Base-by-base conservation (phyloP, 2,888 invertebrate genomes). In the Chironomus tentans region DNA sequence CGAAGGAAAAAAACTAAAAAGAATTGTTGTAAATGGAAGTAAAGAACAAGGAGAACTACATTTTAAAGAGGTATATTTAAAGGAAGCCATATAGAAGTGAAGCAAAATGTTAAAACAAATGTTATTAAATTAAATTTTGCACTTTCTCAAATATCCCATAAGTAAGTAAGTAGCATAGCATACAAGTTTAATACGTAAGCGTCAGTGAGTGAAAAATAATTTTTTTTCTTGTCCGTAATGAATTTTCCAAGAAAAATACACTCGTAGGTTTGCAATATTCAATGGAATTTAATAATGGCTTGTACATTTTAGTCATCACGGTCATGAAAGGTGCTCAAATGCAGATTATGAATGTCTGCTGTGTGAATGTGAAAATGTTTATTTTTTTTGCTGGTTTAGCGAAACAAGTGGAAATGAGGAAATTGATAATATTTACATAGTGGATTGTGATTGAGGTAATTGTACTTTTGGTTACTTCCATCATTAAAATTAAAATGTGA, bases 61-160 rank as follows among this genome's bases (percentile, higher is more conserved):
- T 21, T 65, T 65, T 22, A 65, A 24, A 65, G 21, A 65, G 24
- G 22, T 24, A 65, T 65, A 22, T 65, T 65, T 65, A 56, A 61
- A 46, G 18, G 72, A 73, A 73, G 61, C 72, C 72, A 13, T 38
- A 65, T 24, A 5, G 65, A 24, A 21, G 65, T 13, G 22, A 24
- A 24, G 22, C 22, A 24, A 65, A 21, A 56, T 68, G 68, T 68
- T 68, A 50, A 28, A 56, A 50, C 61, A 73, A 73, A 62, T 73
- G 72, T 71, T 56, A 73, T 62, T 73, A 73, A 73, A 61, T 73
- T 62, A 73, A 62, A 65, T 28, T 73, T 73, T 73, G 48, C 50
- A 62, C 72, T 73, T 73, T 62, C 56, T 61, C 72, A 62, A 73
- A 73, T 61, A 21, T 38, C 65, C 61, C 38, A 38, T 38, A 38